Percentiles rank a stretch among this genome's conserved stretches.
These are phyloP conservation scores for Trichoplusia ni DNA, from an alignment of 1,140 invertebrate species.

Conservation along the genomic window DNA sequence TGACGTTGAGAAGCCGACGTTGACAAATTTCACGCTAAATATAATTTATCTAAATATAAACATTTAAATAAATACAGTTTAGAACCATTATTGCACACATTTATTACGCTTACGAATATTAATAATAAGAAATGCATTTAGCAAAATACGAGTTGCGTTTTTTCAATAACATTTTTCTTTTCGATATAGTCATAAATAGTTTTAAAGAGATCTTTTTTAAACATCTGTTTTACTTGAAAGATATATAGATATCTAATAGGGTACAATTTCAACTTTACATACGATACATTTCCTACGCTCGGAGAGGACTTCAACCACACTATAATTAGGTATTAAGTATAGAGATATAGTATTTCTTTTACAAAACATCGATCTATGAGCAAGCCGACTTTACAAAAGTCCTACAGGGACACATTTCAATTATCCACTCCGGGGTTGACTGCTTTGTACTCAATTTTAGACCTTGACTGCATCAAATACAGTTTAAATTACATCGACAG, in stretches of 20 bases:
- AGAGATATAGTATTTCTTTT: conserved; percentile 9
- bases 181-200: neutral
- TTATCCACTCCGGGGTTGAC: conserved; percentile 32
- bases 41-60: conserved; percentile 5
- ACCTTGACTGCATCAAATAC: conserved; percentile 34
- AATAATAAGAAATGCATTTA: neutral
- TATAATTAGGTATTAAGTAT: no score
- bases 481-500: conserved; percentile 32
- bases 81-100: conserved; percentile 25
- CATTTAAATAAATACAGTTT: conserved; percentile 2
- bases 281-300: conserved; percentile 4
- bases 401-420: conserved; percentile 32
- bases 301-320: conserved; percentile 15
- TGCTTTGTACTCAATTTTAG: conserved; percentile 51
- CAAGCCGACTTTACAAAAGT: conserved; percentile 15
- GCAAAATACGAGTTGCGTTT: neutral
- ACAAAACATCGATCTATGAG: conserved; percentile 24
- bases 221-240: neutral
- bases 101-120: conserved; percentile 4
- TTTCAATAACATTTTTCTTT: neutral
- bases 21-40: neutral
- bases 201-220: neutral
- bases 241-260: neutral
- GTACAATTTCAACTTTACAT: neutral
- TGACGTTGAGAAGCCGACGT: conserved; percentile 21